Percentiles rank a stretch among this genome's conserved stretches.
Evolutionary conservation across 2,888 invertebrate species (phyloP).

Genomic region (Parnassius glacialis): DNA sequence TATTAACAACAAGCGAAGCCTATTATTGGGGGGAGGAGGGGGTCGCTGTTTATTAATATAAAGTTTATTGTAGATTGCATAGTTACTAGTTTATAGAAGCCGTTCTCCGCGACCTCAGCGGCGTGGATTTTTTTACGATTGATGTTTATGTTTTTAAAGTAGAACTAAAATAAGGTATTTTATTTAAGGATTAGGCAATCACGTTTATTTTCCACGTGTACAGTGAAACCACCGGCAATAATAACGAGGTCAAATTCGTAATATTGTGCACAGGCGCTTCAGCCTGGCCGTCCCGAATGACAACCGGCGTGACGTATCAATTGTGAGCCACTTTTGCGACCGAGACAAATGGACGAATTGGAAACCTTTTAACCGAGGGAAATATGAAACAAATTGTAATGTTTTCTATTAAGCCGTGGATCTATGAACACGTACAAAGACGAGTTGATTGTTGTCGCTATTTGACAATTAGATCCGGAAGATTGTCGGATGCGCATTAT

Average conservation of each 20-base stretch:
- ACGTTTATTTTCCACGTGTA: conserved; percentile 9
- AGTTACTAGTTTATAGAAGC: no score
- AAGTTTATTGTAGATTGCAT: no score
- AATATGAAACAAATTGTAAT: conserved; percentile 48
- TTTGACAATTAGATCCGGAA: conserved; percentile 74
- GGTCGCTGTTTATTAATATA: no score
- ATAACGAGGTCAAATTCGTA: conserved; percentile 63
- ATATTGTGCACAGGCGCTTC: conserved; percentile 57
- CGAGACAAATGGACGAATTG: conserved; percentile 49
- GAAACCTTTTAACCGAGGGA: conserved; percentile 42
- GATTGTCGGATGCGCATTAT: conserved; percentile 51
- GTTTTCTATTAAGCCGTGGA: conserved; percentile 33
- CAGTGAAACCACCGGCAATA: conserved; percentile 31
- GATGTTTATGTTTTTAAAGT: no score
- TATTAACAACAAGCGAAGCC: no score
- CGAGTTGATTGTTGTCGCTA: conserved; percentile 43
- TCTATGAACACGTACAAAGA: conserved; percentile 24
- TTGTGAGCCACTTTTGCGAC: conserved; percentile 54
- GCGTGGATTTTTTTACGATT: no score
- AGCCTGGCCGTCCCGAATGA: conserved; percentile 66
- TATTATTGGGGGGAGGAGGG: no score
- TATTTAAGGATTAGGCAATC: neutral
- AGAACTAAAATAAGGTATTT: no score
- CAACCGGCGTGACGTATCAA: conserved; percentile 67
- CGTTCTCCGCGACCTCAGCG: no score